A percentile compares a stretch with the other conserved stretches of the same genome.
These are phyloP conservation scores for Brachypteracias leptosomus DNA, from an alignment of 2,113 vertebrate genomes.

Conservation along the genomic window DNA sequence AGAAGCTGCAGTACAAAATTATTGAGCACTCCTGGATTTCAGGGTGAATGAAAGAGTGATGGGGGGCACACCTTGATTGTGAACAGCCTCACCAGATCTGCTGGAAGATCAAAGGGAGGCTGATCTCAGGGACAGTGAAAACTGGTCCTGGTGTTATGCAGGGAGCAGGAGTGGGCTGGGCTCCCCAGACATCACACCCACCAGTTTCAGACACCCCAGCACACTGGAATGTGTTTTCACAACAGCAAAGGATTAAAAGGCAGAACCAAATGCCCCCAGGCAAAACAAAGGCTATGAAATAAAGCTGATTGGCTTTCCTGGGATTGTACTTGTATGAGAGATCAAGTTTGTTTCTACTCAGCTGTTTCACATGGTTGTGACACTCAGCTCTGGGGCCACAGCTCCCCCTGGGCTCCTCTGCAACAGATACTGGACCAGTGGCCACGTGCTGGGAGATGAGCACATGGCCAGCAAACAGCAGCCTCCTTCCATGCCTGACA, in stretches of 20 bases:
- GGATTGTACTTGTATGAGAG: not conserved
- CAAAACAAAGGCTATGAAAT: not conserved
- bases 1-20: not conserved
- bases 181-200: not conserved
- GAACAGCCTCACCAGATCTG: not conserved
- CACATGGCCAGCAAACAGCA: not conserved
- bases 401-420: not conserved
- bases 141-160: not conserved
- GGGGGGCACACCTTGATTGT: not conserved
- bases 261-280: not conserved
- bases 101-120: not conserved
- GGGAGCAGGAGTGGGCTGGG: not conserved
- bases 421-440: fast-evolving
- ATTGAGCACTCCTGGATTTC: not conserved
- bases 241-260: not conserved
- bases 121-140: not conserved
- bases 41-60: not conserved
- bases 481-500: not conserved
- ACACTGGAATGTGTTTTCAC: not conserved
- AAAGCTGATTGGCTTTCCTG: not conserved
- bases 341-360: not conserved
- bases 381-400: fast-evolving
- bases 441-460: not conserved
- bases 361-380: not conserved
- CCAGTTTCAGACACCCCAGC: not conserved